Evolutionary conservation across 2,797 vertebrate species (phyloP).

Genomic region (Holocentrus rufus): DNA sequence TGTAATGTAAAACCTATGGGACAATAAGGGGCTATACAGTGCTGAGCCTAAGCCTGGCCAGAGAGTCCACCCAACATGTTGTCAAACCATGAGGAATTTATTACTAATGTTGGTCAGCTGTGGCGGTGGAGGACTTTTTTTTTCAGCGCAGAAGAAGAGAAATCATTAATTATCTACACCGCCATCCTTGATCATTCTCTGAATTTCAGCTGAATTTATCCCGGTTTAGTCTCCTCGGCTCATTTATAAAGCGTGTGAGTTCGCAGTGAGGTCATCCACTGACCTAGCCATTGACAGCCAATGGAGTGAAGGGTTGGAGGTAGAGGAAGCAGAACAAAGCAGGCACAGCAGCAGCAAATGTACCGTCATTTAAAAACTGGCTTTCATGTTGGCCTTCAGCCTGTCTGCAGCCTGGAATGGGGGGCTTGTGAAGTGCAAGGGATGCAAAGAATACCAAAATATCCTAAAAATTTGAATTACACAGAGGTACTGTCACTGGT

Average conservation of each 20-base stretch:
- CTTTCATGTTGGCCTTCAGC: constrained; percentile 50
- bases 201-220: constrained; percentile 74
- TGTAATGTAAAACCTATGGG: constrained; percentile 84
- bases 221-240: constrained; percentile 60
- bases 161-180: constrained; percentile 79
- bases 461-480: no score
- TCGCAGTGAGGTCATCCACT: constrained; percentile 66
- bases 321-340: constrained; percentile 67
- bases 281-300: constrained; percentile 69
- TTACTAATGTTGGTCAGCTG: constrained; percentile 87
- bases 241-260: constrained; percentile 77
- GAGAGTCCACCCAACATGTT: constrained; percentile 79
- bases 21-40: constrained; percentile 68
- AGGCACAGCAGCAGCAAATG: constrained; percentile 58
- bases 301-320: constrained; percentile 68
- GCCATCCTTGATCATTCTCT: constrained; percentile 73
- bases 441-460: no score
- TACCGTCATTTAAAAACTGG: constrained; percentile 46
- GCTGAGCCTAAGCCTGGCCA: constrained; percentile 56
- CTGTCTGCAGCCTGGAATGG: neutral
- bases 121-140: constrained; percentile 50
- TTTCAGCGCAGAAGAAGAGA: constrained; percentile 64
- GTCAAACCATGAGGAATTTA: constrained; percentile 84
- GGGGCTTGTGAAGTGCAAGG: neutral
- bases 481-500: no score